phyloP scores from a whole-genome alignment of 2,888 invertebrate species.

The Drosophila kuntzei region DNA sequence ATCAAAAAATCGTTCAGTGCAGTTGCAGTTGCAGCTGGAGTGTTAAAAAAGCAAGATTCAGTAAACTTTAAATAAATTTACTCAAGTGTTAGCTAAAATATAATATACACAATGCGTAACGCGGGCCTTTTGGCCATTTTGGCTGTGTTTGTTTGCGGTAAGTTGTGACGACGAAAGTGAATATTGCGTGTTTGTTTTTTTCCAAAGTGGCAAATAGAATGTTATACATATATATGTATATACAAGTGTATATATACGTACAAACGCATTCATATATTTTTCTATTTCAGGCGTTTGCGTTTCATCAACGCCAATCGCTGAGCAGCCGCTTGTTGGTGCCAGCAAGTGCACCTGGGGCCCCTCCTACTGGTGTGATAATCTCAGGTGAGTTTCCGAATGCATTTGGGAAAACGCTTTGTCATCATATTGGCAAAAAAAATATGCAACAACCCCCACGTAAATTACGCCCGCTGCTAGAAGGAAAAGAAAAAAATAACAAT shows the following conservation, averaged over 20 bases:
- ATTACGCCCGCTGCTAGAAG: neutral
- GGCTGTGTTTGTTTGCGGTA: slow-evolving; percentile 85
- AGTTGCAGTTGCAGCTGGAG: slow-evolving; percentile 50
- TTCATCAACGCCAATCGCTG: slow-evolving; percentile 56
- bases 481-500: slow-evolving; percentile 35
- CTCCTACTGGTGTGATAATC: slow-evolving; percentile 90
- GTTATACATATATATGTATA: neutral
- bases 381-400: slow-evolving; percentile 77
- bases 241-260: too few relatives aligned
- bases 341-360: slow-evolving; percentile 92
- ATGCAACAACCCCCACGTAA: neutral
- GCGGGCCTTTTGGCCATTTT: slow-evolving; percentile 86
- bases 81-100: slow-evolving; percentile 15
- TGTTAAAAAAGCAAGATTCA: slow-evolving; percentile 27
- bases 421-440: slow-evolving; percentile 34
- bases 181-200: slow-evolving; percentile 49
- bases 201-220: slow-evolving; percentile 5
- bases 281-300: slow-evolving; percentile 55
- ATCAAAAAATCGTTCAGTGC: slow-evolving; percentile 46
- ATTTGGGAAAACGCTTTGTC: slow-evolving; percentile 55
- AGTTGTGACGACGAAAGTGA: slow-evolving; percentile 64
- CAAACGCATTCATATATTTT: too few relatives aligned
- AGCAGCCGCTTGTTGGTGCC: slow-evolving; percentile 86
- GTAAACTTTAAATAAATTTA: slow-evolving; percentile 10
- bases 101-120: slow-evolving; percentile 83